Conservation (phyloP, 2,888 invertebrate species). For the Patella depressa region DNA sequence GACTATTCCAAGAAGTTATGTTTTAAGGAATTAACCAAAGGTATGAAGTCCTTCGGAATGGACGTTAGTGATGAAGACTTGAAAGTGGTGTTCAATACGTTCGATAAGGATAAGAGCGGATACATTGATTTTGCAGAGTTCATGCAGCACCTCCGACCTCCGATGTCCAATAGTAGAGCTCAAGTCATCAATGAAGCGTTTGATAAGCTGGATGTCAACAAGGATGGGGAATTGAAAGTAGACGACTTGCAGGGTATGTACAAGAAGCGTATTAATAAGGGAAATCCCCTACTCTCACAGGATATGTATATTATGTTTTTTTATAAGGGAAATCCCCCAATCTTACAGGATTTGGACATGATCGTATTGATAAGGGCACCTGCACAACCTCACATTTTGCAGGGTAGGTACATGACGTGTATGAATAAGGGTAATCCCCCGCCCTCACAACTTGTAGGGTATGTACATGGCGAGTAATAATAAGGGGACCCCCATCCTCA, state of each 20-base stretch:
- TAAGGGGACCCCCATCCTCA: too few relatives aligned
- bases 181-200: constrained; percentile 63
- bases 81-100: constrained; percentile 49
- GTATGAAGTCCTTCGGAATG: constrained; percentile 50
- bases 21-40: constrained; percentile 57
- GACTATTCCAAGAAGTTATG: constrained; percentile 61
- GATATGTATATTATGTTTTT: too few relatives aligned
- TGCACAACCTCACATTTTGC: too few relatives aligned
- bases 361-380: too few relatives aligned
- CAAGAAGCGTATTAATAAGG: too few relatives aligned
- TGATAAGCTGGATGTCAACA: constrained; percentile 60
- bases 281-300: too few relatives aligned
- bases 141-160: constrained; percentile 55
- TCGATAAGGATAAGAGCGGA: constrained; percentile 59
- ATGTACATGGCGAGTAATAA: too few relatives aligned
- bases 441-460: too few relatives aligned
- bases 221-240: constrained; percentile 56
- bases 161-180: constrained; percentile 50
- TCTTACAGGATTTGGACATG: too few relatives aligned
- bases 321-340: too few relatives aligned
- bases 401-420: too few relatives aligned
- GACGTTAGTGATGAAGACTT: constrained; percentile 53
- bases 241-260: constrained; percentile 65
- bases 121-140: constrained; percentile 64
- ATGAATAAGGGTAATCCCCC: too few relatives aligned